Percentiles rank a stretch among this genome's conserved stretches.
Evolutionary conservation across 2,888 invertebrate genomes (phyloP).

Genomic region (Melanargia galathea): DNA sequence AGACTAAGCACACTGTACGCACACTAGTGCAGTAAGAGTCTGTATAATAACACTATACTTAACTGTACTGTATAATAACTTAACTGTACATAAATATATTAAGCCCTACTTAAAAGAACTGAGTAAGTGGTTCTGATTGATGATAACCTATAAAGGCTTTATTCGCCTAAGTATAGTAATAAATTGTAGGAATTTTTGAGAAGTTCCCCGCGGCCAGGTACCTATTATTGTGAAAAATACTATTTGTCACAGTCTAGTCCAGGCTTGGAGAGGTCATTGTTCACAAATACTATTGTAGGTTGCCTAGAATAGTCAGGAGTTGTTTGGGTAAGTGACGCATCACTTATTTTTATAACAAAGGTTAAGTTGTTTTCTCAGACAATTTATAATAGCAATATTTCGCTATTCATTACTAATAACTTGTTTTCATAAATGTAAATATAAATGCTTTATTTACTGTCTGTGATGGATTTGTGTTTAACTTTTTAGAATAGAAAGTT

Average conservation of each 20-base stretch:
- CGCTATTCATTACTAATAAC: not conserved
- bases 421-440: too few species aligned
- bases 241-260: constrained; percentile 19
- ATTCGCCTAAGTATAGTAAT: constrained; percentile 9
- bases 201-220: not conserved
- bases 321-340: not conserved
- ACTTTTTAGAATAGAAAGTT: too few species aligned
- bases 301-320: not conserved
- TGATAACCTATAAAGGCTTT: not conserved
- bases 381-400: not conserved
- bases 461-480: too few species aligned
- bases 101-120: too few species aligned
- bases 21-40: too few species aligned
- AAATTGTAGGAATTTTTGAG: not conserved
- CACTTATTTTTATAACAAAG: not conserved
- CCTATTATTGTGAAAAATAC: constrained; percentile 3
- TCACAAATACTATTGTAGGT: constrained; percentile 14
- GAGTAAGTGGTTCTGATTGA: not conserved
- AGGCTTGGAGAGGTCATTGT: constrained; percentile 7
- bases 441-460: too few species aligned
- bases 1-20: too few species aligned
- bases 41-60: too few species aligned
- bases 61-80: too few species aligned
- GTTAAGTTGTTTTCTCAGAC: not conserved
- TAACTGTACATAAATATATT: too few species aligned